Percentiles rank a stretch among this genome's conserved stretches.
Evolutionary conservation across 2,888 invertebrate species (phyloP).

Genomic region (Strigamia crassipes): DNA sequence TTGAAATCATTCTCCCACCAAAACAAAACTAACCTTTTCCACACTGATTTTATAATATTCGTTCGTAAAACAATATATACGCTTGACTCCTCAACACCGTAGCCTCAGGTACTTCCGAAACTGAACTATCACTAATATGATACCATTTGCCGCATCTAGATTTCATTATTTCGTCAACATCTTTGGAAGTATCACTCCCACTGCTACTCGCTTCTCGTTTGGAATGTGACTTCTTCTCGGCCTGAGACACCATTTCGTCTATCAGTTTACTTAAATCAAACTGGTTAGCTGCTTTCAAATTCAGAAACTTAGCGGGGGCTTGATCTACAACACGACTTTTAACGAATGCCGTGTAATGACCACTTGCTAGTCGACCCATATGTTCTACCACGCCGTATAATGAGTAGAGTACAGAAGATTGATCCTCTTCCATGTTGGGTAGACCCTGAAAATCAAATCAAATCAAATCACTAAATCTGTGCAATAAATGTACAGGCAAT

Average conservation of each 20-base stretch:
- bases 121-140: constrained; percentile 88
- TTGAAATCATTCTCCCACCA: background rate
- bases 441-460: constrained; percentile 50
- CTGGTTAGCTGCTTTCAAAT: constrained; percentile 43
- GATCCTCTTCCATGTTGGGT: constrained; percentile 61
- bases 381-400: constrained; percentile 96
- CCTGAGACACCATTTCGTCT: constrained; percentile 45
- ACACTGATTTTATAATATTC: constrained; percentile 70
- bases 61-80: constrained; percentile 94
- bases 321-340: constrained; percentile 66
- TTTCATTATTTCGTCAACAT: constrained; percentile 53
- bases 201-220: constrained; percentile 50
- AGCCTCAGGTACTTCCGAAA: constrained; percentile 76
- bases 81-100: constrained; percentile 85
- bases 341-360: constrained; percentile 93
- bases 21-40: background rate
- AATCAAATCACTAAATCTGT: background rate
- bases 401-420: constrained; percentile 77
- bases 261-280: constrained; percentile 48
- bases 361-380: constrained; percentile 85
- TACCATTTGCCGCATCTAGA: constrained; percentile 81
- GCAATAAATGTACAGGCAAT: too few species aligned
- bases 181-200: constrained; percentile 53
- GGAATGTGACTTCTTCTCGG: background rate
- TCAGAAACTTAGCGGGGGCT: constrained; percentile 49